phyloP scores from a whole-genome alignment of 2,888 invertebrate genomes.

The Clanis bilineata region DNA sequence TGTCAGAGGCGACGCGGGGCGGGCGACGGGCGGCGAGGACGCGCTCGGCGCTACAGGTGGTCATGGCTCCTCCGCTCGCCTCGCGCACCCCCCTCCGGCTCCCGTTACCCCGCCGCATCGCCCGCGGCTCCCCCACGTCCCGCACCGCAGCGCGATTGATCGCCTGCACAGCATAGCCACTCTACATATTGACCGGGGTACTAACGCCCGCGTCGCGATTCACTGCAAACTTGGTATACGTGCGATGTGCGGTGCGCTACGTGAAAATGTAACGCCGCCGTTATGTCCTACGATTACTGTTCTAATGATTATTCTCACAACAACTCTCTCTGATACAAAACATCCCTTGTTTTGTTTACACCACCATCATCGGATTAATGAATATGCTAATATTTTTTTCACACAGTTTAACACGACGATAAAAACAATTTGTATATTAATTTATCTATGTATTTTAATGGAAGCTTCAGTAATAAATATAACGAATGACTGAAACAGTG shows the following conservation, averaged over 20 bases:
- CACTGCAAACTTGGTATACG: constrained; percentile 62
- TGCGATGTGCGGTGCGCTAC: constrained; percentile 51
- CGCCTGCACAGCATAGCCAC: constrained; percentile 76
- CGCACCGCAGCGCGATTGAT: constrained; percentile 74
- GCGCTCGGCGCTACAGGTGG: constrained; percentile 72
- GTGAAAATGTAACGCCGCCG: not conserved
- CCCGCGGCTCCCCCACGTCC: constrained; percentile 33
- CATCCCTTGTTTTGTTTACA: not conserved
- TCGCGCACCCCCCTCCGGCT: constrained; percentile 46
- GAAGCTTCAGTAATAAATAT: not conserved
- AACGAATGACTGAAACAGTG: too few species aligned
- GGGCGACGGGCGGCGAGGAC: constrained; percentile 40
- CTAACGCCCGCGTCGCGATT: constrained; percentile 72
- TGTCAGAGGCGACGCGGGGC: constrained; percentile 48
- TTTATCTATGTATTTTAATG: not conserved
- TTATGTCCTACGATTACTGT: not conserved
- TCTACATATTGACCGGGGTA: constrained; percentile 80
- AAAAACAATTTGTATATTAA: constrained; percentile 57
- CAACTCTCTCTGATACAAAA: constrained; percentile 26
- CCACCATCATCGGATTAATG: constrained; percentile 55
- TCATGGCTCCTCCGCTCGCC: constrained; percentile 40
- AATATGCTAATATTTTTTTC: constrained; percentile 69
- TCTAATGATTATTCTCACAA: not conserved
- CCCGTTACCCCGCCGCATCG: constrained; percentile 38
- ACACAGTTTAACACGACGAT: constrained; percentile 66